Percentiles rank a stretch among this genome's conserved stretches.
Evolutionary conservation across 2,797 vertebrate species (phyloP).

Genomic region (Cossypha caffra): DNA sequence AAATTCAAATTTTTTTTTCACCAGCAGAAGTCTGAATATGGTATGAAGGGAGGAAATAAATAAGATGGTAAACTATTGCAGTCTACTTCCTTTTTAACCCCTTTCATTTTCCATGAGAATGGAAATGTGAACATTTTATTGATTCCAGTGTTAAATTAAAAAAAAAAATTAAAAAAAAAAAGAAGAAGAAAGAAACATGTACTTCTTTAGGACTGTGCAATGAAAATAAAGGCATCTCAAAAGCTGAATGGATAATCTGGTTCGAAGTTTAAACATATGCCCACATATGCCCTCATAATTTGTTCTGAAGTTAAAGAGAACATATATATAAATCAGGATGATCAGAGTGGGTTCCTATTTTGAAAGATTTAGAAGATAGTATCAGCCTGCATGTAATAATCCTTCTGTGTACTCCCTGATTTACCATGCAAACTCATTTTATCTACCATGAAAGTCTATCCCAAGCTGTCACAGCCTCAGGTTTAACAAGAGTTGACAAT

Average conservation of each 20-base stretch:
- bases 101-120: not conserved
- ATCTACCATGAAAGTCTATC: not conserved
- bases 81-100: not conserved
- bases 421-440: not conserved
- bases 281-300: not conserved
- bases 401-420: not conserved
- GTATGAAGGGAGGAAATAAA: not conserved
- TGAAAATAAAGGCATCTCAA: not conserved
- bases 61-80: not conserved
- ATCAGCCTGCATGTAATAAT: not conserved
- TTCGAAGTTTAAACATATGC: not conserved
- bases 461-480: not conserved
- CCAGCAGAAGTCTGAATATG: not conserved
- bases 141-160: not conserved
- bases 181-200: not conserved
- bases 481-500: not conserved
- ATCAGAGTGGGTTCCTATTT: not conserved
- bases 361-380: not conserved
- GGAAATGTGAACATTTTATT: not conserved
- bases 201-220: not conserved
- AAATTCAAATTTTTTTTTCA: not conserved
- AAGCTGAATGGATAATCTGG: fast-evolving
- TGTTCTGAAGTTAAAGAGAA: not conserved
- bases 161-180: not conserved
- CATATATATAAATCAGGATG: not conserved